A percentile compares a stretch with the other conserved stretches of the same genome.
phyloP scores from a whole-genome alignment of 2,888 invertebrate species.

The Synergus umbraculus region DNA sequence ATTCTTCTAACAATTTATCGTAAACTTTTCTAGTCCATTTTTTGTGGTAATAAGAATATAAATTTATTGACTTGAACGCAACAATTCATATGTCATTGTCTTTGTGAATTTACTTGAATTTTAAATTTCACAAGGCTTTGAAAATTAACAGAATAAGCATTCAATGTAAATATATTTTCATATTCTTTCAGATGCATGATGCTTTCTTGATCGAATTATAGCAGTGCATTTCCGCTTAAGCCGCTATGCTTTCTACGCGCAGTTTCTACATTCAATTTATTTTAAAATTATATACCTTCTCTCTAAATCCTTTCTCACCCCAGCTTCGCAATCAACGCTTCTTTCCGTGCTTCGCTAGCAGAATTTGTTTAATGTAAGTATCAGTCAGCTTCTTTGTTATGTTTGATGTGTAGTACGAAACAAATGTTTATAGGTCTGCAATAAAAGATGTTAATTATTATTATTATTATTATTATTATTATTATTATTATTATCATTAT shows the following conservation, averaged over 20 bases:
- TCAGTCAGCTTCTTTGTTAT: conserved; percentile 5
- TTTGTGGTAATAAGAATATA: background rate
- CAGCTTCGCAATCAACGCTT: conserved; percentile 66
- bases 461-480: too few relatives aligned
- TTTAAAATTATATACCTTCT: conserved; percentile 40
- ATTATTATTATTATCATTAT: background rate
- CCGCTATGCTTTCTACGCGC: conserved; percentile 76
- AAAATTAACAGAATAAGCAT: conserved; percentile 33
- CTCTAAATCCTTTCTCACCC: conserved; percentile 54
- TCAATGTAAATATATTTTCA: conserved; percentile 68
- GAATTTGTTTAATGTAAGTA: conserved; percentile 65
- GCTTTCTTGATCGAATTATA: conserved; percentile 74
- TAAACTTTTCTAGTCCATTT: background rate
- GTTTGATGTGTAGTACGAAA: background rate
- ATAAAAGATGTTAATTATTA: conserved; percentile 14
- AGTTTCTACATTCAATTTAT: conserved; percentile 59
- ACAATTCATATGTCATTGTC: conserved; percentile 1
- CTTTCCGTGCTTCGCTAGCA: conserved; percentile 62
- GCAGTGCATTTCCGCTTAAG: conserved; percentile 73
- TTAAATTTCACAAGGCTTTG: conserved; percentile 4
- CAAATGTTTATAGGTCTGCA: background rate
- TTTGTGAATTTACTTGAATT: background rate
- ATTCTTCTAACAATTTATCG: background rate
- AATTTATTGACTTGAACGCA: conserved; percentile 17
- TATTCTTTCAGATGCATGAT: conserved; percentile 77